Percentiles rank a stretch among this genome's conserved stretches.
These are phyloP conservation scores for Nasonia vitripennis DNA, from an alignment of 1,140 invertebrate species.

Conservation along the genomic window DNA sequence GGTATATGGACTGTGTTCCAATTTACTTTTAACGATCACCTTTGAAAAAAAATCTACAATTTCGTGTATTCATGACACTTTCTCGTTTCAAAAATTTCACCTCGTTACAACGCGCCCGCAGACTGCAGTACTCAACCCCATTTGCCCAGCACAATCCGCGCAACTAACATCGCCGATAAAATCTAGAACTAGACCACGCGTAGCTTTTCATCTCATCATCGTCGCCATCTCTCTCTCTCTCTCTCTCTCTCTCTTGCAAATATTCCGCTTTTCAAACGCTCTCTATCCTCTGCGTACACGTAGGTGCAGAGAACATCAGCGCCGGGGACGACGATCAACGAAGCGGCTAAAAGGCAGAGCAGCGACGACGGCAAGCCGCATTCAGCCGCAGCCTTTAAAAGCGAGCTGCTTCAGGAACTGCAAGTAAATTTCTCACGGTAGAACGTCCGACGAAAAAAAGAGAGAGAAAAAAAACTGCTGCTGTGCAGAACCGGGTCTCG, in stretches of 20 bases:
- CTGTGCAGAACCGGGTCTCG: neutral
- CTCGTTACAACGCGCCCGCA: no score
- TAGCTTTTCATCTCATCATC: neutral
- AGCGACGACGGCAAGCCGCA: neutral
- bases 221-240: neutral
- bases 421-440: slow-evolving; percentile 62
- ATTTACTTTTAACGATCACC: no score
- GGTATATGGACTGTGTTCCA: slow-evolving; percentile 53
- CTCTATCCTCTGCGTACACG: neutral
- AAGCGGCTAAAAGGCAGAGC: neutral
- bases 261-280: neutral
- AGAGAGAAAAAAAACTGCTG: neutral
- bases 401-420: slow-evolving; percentile 60
- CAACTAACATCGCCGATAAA: neutral
- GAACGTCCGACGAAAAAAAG: neutral
- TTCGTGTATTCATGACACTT: no score
- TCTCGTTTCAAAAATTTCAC: no score
- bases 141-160: neutral
- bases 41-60: no score
- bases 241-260: neutral
- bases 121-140: neutral
- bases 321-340: neutral
- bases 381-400: slow-evolving; percentile 43
- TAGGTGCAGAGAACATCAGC: neutral
- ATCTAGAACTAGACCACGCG: neutral